A percentile compares a stretch with the other conserved stretches of the same genome.
phyloP scores from a whole-genome alignment of 2,113 vertebrate species.

The Coptodon rendalli region DNA sequence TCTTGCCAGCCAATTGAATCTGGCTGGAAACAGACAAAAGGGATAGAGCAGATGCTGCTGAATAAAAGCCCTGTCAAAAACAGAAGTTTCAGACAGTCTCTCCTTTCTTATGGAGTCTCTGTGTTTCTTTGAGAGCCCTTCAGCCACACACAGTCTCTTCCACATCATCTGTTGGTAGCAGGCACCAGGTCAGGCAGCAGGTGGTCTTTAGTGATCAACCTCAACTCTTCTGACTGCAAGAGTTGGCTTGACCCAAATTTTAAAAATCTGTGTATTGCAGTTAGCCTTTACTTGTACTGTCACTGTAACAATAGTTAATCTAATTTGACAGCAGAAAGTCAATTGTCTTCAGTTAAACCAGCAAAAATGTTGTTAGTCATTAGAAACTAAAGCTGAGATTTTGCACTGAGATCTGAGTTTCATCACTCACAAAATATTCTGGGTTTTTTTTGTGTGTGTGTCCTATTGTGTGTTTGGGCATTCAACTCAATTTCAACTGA shows the following conservation, averaged over 20 bases:
- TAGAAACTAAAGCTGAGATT: not conserved
- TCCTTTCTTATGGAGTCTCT: constrained; percentile 47
- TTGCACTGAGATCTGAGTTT: not conserved
- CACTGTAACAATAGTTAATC: not conserved
- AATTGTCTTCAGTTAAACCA: not conserved
- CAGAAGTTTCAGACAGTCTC: constrained; percentile 42
- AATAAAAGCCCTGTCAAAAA: constrained; percentile 54
- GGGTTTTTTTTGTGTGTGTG: not conserved
- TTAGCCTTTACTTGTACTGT: not conserved
- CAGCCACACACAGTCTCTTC: constrained; percentile 30
- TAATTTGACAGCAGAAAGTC: constrained; percentile 29
- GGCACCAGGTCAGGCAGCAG: constrained; percentile 45
- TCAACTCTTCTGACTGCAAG: not conserved
- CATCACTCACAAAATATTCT: not conserved
- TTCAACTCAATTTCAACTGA: not conserved
- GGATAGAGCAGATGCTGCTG: constrained; percentile 44
- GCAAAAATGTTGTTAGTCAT: not conserved
- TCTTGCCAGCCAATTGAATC: constrained; percentile 16
- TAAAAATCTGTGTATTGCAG: not conserved
- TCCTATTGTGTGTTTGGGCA: constrained; percentile 2
- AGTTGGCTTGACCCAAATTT: not conserved
- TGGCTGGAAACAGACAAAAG: constrained; percentile 1
- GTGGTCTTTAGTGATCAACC: constrained; percentile 41
- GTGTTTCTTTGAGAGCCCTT: constrained; percentile 35
- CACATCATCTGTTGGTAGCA: constrained; percentile 58